Evolutionary conservation across 2,888 invertebrate species (phyloP), one percentile per base, ranked within the genome.

Genomic region (Pammene aurita): DNA sequence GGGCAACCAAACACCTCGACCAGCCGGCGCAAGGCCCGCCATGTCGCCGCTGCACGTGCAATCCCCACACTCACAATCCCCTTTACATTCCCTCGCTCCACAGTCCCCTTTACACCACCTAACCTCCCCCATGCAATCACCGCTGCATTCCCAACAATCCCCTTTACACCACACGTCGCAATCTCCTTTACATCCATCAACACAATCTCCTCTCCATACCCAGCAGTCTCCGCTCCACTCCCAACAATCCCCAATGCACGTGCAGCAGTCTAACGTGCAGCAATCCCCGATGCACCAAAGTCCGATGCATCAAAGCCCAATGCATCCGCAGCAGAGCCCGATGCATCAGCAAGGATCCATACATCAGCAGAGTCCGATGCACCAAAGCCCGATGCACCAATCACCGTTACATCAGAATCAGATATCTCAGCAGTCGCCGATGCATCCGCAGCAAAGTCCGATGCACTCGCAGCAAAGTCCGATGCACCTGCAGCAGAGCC

Each of bases 1-100:
- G 48, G 84, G 82, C 2, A 77, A 74, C 6, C 85, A 81, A 54
- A 77, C 82, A 7, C 81, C 86, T 13, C 74, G 85, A 0, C 81
- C 84, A 7, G 78, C 84, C 0, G 84, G 86, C n/a, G 70, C 87
- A 10, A 77, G 90, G 5, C 90, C 91, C 1, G 87, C 89, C 0
- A 87, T 89, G 85, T 91, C 91, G 1, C 92, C 91, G 1, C 74
- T 90, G 44, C 89, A 89, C 73, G 87, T 89, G 18, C 89, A 89
- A 67, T 84, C 84, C 5, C 87, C 86, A 0, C 87, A 86, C 70
- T 79, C 83, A 48, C 82, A 82, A 69, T 86, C 87, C 2, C 86
- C 87, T 7, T 72, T 83, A 46, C 87, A 86, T 69, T 79, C 84
- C 6, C 74, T 83, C 2, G 81, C 84, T 10, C 83, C 83, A 7